Percentiles rank a stretch among this genome's conserved stretches.
phyloP scores from a whole-genome alignment of 2,888 invertebrate species.

The Spilosoma lubricipeda region DNA sequence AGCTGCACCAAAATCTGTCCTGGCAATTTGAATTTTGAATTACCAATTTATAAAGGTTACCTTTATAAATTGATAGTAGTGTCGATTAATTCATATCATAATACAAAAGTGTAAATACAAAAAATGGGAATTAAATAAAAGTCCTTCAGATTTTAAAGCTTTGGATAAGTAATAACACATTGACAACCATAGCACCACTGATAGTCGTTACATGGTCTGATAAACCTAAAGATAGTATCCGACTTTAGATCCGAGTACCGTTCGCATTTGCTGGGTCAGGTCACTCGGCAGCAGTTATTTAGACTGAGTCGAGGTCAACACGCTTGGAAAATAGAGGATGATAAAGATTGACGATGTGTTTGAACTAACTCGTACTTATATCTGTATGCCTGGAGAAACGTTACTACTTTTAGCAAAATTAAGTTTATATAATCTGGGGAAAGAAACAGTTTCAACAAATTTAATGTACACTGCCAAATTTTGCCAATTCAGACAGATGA shows the following conservation, averaged over 20 bases:
- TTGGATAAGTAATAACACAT: background rate
- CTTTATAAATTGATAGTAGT: no score
- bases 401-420: background rate
- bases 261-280: constrained; percentile 11
- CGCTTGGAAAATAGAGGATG: constrained; percentile 15
- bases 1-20: background rate
- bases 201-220: background rate
- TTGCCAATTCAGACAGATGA: no score
- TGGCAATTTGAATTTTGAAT: background rate
- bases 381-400: constrained; percentile 3
- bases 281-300: constrained; percentile 10
- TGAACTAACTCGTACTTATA: background rate
- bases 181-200: background rate
- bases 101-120: background rate
- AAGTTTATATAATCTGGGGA: background rate
- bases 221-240: background rate
- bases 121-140: background rate
- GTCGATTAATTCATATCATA: background rate
- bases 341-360: constrained; percentile 14
- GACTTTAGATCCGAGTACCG: constrained; percentile 2
- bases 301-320: constrained; percentile 13
- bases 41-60: background rate
- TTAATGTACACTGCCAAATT: background rate
- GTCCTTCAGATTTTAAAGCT: background rate
- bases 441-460: background rate